A percentile compares a stretch with the other conserved stretches of the same genome.
Conservation (phyloP, 2,113 vertebrate species). For the Oncorhynchus mykiss region DNA sequence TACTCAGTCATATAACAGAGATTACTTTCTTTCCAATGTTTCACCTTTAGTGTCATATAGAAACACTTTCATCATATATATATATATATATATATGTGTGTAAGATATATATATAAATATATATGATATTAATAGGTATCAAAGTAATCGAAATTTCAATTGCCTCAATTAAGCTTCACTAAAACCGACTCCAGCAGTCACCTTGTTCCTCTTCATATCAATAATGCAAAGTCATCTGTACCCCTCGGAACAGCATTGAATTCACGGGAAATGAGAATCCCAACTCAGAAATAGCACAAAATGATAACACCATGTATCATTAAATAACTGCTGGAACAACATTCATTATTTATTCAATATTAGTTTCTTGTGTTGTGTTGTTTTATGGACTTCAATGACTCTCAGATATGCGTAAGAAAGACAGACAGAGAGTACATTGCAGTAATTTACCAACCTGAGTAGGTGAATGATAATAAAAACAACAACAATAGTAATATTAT, state of each 20-base stretch:
- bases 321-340: neutral
- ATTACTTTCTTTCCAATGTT: slow-evolving; percentile 65
- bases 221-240: slow-evolving; percentile 2
- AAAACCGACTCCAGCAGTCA: slow-evolving; percentile 51
- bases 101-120: neutral
- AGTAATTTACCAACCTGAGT: neutral
- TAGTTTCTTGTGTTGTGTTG: neutral
- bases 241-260: neutral
- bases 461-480: neutral
- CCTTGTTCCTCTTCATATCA: neutral
- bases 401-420: neutral
- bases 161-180: slow-evolving; percentile 54
- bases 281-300: neutral
- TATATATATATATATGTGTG: no score
- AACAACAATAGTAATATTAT: neutral
- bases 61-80: slow-evolving; percentile 61
- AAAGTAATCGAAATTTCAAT: slow-evolving; percentile 64
- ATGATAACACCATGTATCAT: neutral
- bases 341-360: neutral
- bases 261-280: neutral
- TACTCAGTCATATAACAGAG: slow-evolving; percentile 49
- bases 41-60: slow-evolving; percentile 63
- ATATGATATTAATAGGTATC: slow-evolving; percentile 21
- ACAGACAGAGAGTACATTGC: neutral
- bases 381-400: neutral